Percentiles rank a stretch among this genome's conserved stretches.
phyloP scores from a whole-genome alignment of 92 coral and sea anemone species.

The Epizoanthus rinbou region DNA sequence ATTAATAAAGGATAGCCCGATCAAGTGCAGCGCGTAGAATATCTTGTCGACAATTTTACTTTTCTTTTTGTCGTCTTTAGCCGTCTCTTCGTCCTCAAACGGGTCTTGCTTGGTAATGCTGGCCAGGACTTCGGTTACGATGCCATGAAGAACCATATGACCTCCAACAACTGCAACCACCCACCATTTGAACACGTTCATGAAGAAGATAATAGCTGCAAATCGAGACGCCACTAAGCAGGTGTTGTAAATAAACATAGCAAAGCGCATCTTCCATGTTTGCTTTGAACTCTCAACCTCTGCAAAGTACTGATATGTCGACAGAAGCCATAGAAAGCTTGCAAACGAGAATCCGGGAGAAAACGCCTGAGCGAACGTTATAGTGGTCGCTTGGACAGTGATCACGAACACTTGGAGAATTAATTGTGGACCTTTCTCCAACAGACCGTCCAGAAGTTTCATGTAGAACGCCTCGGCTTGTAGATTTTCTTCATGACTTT shows the following conservation, averaged over 20 bases:
- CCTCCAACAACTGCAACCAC: conserved; percentile 9
- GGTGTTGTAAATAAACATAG: conserved; percentile 25
- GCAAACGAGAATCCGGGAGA: conserved; percentile 38
- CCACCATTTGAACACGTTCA: conserved; percentile 23
- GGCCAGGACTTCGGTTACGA: not conserved
- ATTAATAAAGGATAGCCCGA: conserved; percentile 29
- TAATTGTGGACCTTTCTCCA: conserved; percentile 40
- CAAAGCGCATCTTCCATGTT: conserved; percentile 36
- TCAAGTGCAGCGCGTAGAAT: conserved; percentile 12
- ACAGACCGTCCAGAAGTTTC: conserved; percentile 28
- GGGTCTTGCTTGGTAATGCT: conserved; percentile 15
- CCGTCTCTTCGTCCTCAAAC: conserved; percentile 26
- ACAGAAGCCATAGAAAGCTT: conserved; percentile 32
- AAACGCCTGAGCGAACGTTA: conserved; percentile 37
- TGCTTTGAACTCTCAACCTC: conserved; percentile 40
- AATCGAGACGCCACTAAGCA: conserved; percentile 37
- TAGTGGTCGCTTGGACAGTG: conserved; percentile 10
- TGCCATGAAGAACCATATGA: conserved; percentile 26
- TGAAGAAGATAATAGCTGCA: conserved; percentile 30
- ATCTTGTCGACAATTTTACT: not conserved
- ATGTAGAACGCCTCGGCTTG: conserved; percentile 37
- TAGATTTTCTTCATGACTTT: conserved; percentile 28
- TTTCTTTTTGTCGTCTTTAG: not conserved
- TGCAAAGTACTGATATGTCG: conserved; percentile 31
- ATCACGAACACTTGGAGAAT: conserved; percentile 33